Evolutionary conservation across 2,888 invertebrate species (phyloP).

Genomic region (Calameuta pallipes): DNA sequence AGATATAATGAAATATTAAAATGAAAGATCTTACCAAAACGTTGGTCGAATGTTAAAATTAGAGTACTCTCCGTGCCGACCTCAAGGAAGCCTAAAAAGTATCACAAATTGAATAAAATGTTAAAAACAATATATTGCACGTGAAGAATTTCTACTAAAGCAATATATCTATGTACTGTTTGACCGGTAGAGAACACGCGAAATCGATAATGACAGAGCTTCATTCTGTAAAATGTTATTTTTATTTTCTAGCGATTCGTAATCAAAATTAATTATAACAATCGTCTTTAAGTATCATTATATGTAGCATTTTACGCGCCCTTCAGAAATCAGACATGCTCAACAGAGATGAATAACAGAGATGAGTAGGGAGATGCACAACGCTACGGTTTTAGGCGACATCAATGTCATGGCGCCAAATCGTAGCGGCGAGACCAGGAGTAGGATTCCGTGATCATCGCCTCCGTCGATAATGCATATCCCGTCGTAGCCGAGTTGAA

Average conservation of each 20-base stretch:
- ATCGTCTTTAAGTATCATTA: not conserved
- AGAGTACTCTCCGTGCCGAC: not conserved
- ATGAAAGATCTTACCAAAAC: not conserved
- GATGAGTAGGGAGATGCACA: too few species aligned
- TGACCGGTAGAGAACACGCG: not conserved
- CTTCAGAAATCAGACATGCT: too few species aligned
- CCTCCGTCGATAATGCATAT: too few species aligned
- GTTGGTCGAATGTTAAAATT: not conserved
- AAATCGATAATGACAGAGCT: not conserved
- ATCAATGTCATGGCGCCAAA: too few species aligned
- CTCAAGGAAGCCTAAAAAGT: slow-evolving; percentile 17
- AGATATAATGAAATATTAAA: not conserved
- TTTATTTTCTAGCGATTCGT: not conserved
- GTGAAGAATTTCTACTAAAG: slow-evolving; percentile 6
- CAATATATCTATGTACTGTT: not conserved
- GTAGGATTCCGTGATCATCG: too few species aligned
- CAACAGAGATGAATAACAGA: too few species aligned
- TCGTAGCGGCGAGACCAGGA: too few species aligned
- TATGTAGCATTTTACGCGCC: too few species aligned
- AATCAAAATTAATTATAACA: not conserved
- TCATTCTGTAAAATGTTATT: not conserved
- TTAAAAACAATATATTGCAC: slow-evolving; percentile 6
- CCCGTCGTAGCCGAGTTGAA: too few species aligned
- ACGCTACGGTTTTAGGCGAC: too few species aligned
- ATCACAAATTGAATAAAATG: slow-evolving; percentile 18